Evolutionary conservation across 2,888 invertebrate species (phyloP).

Genomic region (Melanargia galathea): DNA sequence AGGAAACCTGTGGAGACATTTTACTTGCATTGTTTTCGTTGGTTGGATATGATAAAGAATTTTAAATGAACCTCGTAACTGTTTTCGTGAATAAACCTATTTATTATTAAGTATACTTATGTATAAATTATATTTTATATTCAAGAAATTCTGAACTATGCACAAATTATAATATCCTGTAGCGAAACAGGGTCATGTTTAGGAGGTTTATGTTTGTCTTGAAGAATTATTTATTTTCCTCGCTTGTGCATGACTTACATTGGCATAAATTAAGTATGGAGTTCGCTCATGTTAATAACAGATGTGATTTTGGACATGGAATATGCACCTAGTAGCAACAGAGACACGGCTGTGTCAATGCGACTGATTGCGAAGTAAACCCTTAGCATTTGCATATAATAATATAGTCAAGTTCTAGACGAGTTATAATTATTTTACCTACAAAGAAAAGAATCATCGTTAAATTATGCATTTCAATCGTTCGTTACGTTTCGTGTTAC

Average conservation of each 20-base stretch:
- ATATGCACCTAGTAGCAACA: constrained; percentile 46
- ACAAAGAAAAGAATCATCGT: too few relatives aligned
- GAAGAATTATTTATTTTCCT: constrained; percentile 8
- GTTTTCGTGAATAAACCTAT: not conserved
- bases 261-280: constrained; percentile 24
- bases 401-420: too few relatives aligned
- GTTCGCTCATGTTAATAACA: constrained; percentile 41
- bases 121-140: not conserved
- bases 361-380: constrained; percentile 45
- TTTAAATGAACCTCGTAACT: not conserved
- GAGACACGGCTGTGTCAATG: constrained; percentile 41
- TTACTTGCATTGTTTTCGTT: not conserved
- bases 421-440: too few relatives aligned
- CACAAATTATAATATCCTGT: not conserved
- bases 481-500: too few relatives aligned
- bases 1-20: constrained; percentile 43
- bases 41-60: too few relatives aligned
- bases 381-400: constrained; percentile 17
- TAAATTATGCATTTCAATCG: too few relatives aligned
- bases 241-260: constrained; percentile 6
- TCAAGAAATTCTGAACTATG: not conserved
- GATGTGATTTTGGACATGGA: constrained; percentile 49
- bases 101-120: too few relatives aligned
- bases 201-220: constrained; percentile 1
- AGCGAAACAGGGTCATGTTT: constrained; percentile 8